Conservation (phyloP, 2,113 vertebrate genomes). For the Galemys pyrenaicus region DNA sequence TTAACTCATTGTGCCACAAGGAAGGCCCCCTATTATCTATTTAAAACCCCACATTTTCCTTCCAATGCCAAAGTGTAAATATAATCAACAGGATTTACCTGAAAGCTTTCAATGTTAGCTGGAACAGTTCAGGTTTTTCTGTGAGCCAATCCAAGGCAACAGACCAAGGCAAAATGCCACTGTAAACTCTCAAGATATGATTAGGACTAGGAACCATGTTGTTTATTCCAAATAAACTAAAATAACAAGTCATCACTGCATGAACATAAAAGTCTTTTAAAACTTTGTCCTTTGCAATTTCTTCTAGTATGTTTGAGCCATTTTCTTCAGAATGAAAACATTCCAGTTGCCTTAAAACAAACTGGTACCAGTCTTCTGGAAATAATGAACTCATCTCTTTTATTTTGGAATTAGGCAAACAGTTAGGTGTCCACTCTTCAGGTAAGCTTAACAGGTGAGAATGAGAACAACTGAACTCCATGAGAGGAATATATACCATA, state of each 20-base stretch:
- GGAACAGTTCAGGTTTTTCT: conserved; percentile 93
- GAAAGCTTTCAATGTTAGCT: conserved; percentile 94
- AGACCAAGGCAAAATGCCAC: conserved; percentile 93
- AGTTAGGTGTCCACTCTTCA: conserved; percentile 90
- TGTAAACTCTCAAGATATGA: conserved; percentile 93
- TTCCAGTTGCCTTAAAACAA: conserved; percentile 90
- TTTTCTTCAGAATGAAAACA: conserved; percentile 88
- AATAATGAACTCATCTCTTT: conserved; percentile 90
- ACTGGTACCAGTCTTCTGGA: conserved; percentile 96
- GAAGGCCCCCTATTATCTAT: too few species aligned
- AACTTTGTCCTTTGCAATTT: conserved; percentile 89
- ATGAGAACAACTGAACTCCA: conserved; percentile 91
- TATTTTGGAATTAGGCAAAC: conserved; percentile 87
- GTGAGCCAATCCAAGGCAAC: conserved; percentile 94
- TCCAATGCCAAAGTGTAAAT: neutral
- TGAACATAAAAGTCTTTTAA: conserved; percentile 91
- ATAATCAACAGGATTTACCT: conserved; percentile 87
- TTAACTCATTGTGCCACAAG: too few species aligned
- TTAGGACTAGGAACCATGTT: conserved; percentile 89
- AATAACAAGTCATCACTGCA: conserved; percentile 91
- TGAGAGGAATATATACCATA: conserved; percentile 67
- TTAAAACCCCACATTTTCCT: neutral
- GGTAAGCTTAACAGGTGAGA: conserved; percentile 91
- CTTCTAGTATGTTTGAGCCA: conserved; percentile 88
- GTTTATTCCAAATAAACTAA: conserved; percentile 92